Conservation (phyloP, 2,888 invertebrate species). For the Hydriomena furcata region DNA sequence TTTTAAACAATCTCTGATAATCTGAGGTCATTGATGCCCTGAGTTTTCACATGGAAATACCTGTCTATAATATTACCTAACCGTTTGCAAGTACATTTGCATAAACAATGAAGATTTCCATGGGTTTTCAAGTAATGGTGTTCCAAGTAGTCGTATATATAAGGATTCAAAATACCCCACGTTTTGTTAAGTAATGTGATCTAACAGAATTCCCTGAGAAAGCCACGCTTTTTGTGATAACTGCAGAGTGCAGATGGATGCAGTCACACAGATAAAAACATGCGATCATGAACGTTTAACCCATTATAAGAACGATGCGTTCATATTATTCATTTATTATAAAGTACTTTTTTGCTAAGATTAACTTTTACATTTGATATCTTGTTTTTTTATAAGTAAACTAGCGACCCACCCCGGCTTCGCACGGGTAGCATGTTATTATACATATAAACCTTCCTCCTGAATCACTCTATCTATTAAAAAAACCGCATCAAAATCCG, state of each 20-base stretch:
- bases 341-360: too few relatives aligned
- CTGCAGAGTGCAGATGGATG: conserved; percentile 33
- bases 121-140: conserved; percentile 64
- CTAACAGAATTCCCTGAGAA: conserved; percentile 60
- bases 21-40: conserved; percentile 7
- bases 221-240: conserved; percentile 52
- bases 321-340: too few relatives aligned
- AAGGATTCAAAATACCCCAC: conserved; percentile 62
- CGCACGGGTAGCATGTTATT: too few relatives aligned
- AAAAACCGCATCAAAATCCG: too few relatives aligned
- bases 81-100: conserved; percentile 49
- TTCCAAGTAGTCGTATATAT: conserved; percentile 65
- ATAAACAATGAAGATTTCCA: conserved; percentile 56
- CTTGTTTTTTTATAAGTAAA: too few relatives aligned
- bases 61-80: conserved; percentile 3
- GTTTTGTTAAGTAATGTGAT: conserved; percentile 52
- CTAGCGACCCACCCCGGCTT: too few relatives aligned
- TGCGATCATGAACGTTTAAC: neutral
- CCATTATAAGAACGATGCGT: too few relatives aligned
- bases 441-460: too few relatives aligned
- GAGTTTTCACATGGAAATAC: conserved; percentile 18
- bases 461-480: too few relatives aligned
- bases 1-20: neutral
- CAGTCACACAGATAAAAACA: conserved; percentile 44
- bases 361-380: too few relatives aligned